Percentiles rank a stretch among this genome's conserved stretches.
These are phyloP conservation scores for Diadumene lineata DNA, from an alignment of 92 coral and sea anemone genomes.

Conservation along the genomic window DNA sequence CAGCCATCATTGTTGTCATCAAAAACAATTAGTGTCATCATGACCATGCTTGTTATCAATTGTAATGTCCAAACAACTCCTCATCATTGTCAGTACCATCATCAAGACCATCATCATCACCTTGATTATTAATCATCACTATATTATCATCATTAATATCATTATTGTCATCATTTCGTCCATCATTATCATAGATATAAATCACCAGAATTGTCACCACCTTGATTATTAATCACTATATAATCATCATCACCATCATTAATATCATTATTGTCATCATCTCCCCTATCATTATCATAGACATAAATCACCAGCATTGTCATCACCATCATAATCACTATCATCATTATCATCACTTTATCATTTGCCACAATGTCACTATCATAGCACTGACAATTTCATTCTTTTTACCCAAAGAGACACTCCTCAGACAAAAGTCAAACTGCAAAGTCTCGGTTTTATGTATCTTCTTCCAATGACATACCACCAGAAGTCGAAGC, in stretches of 20 bases:
- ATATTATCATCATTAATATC: not conserved
- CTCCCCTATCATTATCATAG: not conserved
- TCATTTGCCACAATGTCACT: not conserved
- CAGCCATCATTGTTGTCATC: no score
- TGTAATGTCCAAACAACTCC: not conserved
- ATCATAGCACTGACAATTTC: not conserved
- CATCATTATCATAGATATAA: no score
- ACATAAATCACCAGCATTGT: not conserved
- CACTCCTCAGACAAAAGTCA: constrained; percentile 21
- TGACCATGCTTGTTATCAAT: no score
- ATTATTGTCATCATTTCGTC: not conserved
- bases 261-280: not conserved
- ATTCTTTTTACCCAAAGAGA: constrained; percentile 7
- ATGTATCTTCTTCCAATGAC: constrained; percentile 19
- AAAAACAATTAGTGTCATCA: no score
- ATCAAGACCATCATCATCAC: not conserved
- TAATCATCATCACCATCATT: not conserved
- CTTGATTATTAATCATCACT: not conserved
- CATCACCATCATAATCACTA: not conserved
- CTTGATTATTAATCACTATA: not conserved
- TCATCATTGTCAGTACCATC: not conserved
- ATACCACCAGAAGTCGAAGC: not conserved
- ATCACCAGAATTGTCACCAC: no score
- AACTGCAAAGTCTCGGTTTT: constrained; percentile 37
- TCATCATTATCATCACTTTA: not conserved